A percentile compares a stretch with the other conserved stretches of the same genome.
Evolutionary conservation across 2,888 invertebrate genomes (phyloP).

Genomic region (Brenthis daphne): DNA sequence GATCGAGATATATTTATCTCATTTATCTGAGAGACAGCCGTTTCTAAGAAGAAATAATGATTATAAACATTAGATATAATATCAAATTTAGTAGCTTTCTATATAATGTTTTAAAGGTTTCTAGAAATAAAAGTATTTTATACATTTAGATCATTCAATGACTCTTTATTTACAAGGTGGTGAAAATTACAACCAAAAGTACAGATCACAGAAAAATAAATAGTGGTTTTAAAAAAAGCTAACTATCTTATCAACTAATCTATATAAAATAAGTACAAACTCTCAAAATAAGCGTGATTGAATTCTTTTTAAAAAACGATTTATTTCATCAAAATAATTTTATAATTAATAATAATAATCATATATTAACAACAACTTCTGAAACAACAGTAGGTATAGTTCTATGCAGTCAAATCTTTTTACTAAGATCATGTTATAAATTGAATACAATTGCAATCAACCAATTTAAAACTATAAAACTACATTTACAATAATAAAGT

Average conservation of each 20-base stretch:
- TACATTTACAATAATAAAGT: background rate
- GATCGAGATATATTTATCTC: no score
- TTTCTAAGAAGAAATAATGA: background rate
- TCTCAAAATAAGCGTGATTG: conserved; percentile 3
- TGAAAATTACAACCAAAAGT: conserved; percentile 68
- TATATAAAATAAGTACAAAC: conserved; percentile 5
- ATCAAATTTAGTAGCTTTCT: no score
- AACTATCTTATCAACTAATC: conserved; percentile 3
- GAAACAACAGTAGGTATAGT: conserved; percentile 47
- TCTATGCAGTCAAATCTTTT: conserved; percentile 81
- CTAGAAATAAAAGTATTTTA: conserved; percentile 58
- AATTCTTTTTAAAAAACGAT: conserved; percentile 6
- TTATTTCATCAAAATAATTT: background rate
- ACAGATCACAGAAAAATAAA: conserved; percentile 70
- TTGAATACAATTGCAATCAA: background rate
- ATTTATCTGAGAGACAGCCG: background rate
- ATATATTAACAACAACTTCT: background rate
- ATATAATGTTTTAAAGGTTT: background rate
- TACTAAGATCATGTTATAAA: conserved; percentile 40
- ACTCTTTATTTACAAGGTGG: conserved; percentile 79
- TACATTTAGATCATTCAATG: conserved; percentile 81
- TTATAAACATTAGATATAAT: no score
- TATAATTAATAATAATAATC: background rate
- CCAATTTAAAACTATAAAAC: background rate
- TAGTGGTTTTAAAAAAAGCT: conserved; percentile 40